Base-by-base conservation (phyloP, 2,888 invertebrate species). In the Thymelicus lineola region DNA sequence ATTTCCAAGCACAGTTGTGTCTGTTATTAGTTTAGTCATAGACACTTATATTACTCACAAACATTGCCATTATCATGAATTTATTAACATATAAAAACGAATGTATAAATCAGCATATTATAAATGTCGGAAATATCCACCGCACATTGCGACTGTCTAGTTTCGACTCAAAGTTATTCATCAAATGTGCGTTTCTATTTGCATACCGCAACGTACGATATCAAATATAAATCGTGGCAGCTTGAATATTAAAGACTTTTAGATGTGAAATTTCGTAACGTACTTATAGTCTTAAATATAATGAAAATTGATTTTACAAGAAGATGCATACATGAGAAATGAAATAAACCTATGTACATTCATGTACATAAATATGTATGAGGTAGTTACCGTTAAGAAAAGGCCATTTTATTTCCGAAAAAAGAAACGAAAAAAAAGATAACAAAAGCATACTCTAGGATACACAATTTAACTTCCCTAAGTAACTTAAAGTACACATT, bases 101-200 rank as follows among this genome's bases (percentile, higher is more conserved):
- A 71, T 74, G 74, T 75, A 72, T 73, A 71, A 74, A 76, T 75
- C 76, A 76, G 71, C 75, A 76, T 76, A 75, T 67, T 76, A 75
- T 67, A 72, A 73, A 76, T 74, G 66, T 62, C 67, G 46, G 70
- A 36, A 38, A 58, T 38, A 58, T 58, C 50, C 77, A 76, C 75
- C 75, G 77, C 71, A 74, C 28, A 59, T 36, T 46, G 61, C 61
- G 10, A 61, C 80, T 85, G 86, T 83, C 86, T 79, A 79, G 79
- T 84, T 82, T 73, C 76, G 74, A 79, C 75, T 62, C 74, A 67
- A 76, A 73, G 74, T 79, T 81, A 83, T 86, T 82, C 81, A 79
- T 86, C 86, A 86, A 81, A 61, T 61, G 45, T 46, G 45, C 45
- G 36, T 59, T 75, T 70, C 69, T 71, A 71, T 78, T 81, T 74